Evolutionary conservation across 2,797 vertebrate species (phyloP).

Genomic region (Epinephelus awoara): DNA sequence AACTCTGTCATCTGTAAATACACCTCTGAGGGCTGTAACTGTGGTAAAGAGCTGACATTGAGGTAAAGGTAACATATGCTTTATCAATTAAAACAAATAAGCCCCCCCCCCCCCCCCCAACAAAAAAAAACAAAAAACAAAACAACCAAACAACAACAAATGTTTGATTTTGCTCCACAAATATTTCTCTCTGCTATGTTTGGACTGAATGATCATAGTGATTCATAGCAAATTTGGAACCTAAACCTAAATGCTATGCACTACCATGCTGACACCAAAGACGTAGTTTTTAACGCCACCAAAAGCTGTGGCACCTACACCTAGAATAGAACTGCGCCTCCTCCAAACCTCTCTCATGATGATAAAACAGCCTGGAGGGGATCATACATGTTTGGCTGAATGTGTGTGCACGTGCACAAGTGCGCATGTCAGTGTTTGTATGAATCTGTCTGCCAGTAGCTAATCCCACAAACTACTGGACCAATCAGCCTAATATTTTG

Average conservation of each 20-base stretch:
- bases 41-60: conserved; percentile 20
- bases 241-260: neutral
- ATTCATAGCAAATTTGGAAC: too few species aligned
- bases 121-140: too few species aligned
- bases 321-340: neutral
- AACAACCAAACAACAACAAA: neutral
- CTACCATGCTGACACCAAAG: too few species aligned
- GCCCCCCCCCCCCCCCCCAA: too few species aligned
- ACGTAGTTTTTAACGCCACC: too few species aligned
- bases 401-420: too few species aligned
- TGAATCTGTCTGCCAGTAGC: too few species aligned
- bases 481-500: too few species aligned
- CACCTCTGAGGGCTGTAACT: conserved; percentile 26
- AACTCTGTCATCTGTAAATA: conserved; percentile 51
- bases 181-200: neutral
- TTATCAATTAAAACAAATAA: neutral
- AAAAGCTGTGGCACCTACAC: neutral
- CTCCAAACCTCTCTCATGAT: neutral
- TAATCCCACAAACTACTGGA: too few species aligned
- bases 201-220: neutral
- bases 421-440: too few species aligned
- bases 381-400: too few species aligned
- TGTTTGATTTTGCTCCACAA: neutral
- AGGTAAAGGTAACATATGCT: neutral
- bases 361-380: neutral